Base-by-base conservation (phyloP, 2,797 vertebrate genomes). In the Phalloptychus januarius region DNA sequence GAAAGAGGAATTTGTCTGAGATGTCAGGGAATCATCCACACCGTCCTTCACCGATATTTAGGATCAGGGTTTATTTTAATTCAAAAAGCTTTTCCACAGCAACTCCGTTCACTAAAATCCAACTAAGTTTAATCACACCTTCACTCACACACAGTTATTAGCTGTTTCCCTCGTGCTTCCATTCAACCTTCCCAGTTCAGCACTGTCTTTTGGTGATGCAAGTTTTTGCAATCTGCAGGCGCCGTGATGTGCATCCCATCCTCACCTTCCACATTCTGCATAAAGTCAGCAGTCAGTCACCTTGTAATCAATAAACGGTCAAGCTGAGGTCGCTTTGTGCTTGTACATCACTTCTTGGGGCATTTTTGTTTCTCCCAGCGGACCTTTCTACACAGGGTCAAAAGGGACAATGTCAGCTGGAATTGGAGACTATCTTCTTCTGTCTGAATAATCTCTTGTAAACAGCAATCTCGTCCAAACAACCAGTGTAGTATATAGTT, bases 311-410 rank as follows among this genome's bases (percentile, higher is more conserved):
- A 90, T 92, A 84, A 70, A 81, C 33, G 78, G 89, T 89, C 89
- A 86, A 81, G 89, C 89, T 88, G 89, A 91, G 75, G 88, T 90
- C 72, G 74, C 79, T 81, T 80, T 87, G 40, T 11, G 79, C 87
- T 75, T 77, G 85, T 92, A 84, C 84, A 91, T 92, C 90, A 93
- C 89, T 89, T 80, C 65, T 36, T 23, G 79, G 83, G 88, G 84
- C 89, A 76, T 87, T 91, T 85, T 77, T 75, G 78, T 80, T 78
- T 79, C 63, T 75, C 89, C 89, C 84, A 46, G 2, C 12, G 81
- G 89, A 45, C 81, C 76, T 81, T 80, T 88, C 80, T 79, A 72
- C 74, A 69, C n/a, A 0, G n/a, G 77, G 78, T 73, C 70, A 85
- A 87, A 88, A 81, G 77, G 88, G 80, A 83, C 83, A 33, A 38